Evolutionary conservation across 2,797 vertebrate species (phyloP).

Genomic region (Intellagama lesueurii): DNA sequence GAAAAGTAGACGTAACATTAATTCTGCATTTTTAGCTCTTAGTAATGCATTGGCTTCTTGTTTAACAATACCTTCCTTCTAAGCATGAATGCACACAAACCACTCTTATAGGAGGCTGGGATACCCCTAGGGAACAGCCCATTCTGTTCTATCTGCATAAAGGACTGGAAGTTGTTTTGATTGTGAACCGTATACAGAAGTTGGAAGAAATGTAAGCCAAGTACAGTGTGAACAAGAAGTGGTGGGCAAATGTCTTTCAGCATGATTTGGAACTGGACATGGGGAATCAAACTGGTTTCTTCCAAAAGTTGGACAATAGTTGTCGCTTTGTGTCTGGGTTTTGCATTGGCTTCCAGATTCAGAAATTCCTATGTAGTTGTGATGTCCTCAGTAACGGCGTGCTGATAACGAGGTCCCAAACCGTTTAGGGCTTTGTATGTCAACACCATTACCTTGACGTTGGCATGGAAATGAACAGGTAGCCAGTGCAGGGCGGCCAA

Average conservation of each 20-base stretch:
- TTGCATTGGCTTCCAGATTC: not conserved
- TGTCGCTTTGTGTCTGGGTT: not conserved
- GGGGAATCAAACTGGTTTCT: not conserved
- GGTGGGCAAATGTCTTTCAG: not conserved
- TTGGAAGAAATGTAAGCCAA: no score
- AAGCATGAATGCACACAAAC: not conserved
- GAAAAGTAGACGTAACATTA: not conserved
- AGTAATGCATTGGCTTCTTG: not conserved
- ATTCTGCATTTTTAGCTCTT: slow-evolving; percentile 23
- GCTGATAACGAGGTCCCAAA: no score
- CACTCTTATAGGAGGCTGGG: no score
- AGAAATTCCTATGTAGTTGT: not conserved
- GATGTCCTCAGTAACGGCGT: not conserved
- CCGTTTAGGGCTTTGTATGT: no score
- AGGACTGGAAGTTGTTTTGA: not conserved
- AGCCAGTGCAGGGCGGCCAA: no score
- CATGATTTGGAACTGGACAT: no score
- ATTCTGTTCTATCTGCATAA: not conserved
- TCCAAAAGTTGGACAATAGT: not conserved
- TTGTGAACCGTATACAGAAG: not conserved
- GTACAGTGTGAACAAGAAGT: no score
- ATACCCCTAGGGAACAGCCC: not conserved
- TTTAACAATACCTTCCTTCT: slow-evolving; percentile 19
- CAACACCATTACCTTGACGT: no score
- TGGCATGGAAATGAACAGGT: no score